Percentiles rank a stretch among this genome's conserved stretches.
Conservation (phyloP, 1,140 invertebrate genomes). For the Drosophila ambigua region DNA sequence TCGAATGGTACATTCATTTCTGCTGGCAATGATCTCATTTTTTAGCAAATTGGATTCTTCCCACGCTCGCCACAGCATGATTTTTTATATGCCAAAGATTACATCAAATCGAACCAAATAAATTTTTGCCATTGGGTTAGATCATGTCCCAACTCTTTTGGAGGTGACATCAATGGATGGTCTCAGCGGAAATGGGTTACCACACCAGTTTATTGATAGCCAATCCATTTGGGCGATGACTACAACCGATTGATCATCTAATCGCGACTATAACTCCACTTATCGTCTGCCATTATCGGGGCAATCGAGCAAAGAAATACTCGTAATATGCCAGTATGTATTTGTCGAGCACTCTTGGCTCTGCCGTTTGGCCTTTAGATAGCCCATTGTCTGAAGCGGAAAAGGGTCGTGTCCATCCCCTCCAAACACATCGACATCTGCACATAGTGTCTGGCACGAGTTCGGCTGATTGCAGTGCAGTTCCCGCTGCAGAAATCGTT, state of each 20-base stretch:
- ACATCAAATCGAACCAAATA: slow-evolving; percentile 4
- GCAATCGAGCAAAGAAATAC: slow-evolving; percentile 23
- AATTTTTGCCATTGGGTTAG: background rate
- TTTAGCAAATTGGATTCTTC: no score
- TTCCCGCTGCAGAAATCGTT: slow-evolving; percentile 11
- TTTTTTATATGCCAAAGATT: background rate
- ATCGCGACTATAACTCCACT: slow-evolving; percentile 15
- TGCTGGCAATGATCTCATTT: background rate
- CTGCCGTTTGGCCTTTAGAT: slow-evolving; percentile 26
- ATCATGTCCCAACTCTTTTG: background rate
- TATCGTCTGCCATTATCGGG: slow-evolving; percentile 50
- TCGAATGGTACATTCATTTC: no score
- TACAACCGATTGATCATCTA: slow-evolving; percentile 59
- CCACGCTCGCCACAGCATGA: background rate
- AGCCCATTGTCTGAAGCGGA: slow-evolving; percentile 7
- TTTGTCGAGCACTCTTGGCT: slow-evolving; percentile 24
- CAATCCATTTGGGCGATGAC: slow-evolving; percentile 42
- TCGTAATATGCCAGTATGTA: slow-evolving; percentile 7
- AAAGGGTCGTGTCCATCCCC: background rate
- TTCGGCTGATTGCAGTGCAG: slow-evolving; percentile 34
- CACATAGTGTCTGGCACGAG: slow-evolving; percentile 23
- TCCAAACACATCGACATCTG: slow-evolving; percentile 1
- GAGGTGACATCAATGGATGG: slow-evolving; percentile 21
- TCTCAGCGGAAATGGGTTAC: no score
- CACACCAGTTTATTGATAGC: background rate